Evolutionary conservation across 2,888 invertebrate genomes (phyloP).

Genomic region (Dendrolimus houi): DNA sequence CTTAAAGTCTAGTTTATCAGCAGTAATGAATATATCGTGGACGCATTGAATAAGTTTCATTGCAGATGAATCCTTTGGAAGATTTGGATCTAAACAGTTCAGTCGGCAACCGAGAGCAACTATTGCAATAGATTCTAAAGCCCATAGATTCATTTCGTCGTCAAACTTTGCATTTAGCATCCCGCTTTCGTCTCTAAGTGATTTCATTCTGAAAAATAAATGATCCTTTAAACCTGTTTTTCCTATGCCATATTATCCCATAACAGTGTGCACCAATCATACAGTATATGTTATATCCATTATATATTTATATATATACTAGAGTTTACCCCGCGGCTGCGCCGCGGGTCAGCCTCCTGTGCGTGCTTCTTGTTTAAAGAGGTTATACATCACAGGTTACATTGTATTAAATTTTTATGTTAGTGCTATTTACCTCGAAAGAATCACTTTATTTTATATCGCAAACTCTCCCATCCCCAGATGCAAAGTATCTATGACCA

Average conservation of each 20-base stretch:
- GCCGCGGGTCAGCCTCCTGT: no score
- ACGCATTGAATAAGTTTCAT: conserved; percentile 41
- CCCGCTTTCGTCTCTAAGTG: conserved; percentile 60
- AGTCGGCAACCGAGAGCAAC: conserved; percentile 53
- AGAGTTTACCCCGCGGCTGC: no score
- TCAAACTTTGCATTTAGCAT: conserved; percentile 74
- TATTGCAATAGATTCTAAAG: conserved; percentile 72
- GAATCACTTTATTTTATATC: no score
- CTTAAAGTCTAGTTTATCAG: conserved; percentile 40
- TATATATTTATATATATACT: no score
- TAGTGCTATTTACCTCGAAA: no score
- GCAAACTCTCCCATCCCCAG: no score
- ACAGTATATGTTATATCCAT: no score
- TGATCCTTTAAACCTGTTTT: background rate
- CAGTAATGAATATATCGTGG: conserved; percentile 33
- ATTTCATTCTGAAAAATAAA: conserved; percentile 60
- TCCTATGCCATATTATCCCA: background rate
- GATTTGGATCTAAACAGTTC: conserved; percentile 42
- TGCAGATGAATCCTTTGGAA: conserved; percentile 45
- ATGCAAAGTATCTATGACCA: no score
- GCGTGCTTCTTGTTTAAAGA: no score
- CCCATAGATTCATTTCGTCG: conserved; percentile 78
- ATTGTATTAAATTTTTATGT: no score
- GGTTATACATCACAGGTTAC: no score
- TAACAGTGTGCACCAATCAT: background rate